A percentile compares a stretch with the other conserved stretches of the same genome.
Evolutionary conservation across 2,797 vertebrate genomes (phyloP).

Genomic region (Eulemur rubriventer): DNA sequence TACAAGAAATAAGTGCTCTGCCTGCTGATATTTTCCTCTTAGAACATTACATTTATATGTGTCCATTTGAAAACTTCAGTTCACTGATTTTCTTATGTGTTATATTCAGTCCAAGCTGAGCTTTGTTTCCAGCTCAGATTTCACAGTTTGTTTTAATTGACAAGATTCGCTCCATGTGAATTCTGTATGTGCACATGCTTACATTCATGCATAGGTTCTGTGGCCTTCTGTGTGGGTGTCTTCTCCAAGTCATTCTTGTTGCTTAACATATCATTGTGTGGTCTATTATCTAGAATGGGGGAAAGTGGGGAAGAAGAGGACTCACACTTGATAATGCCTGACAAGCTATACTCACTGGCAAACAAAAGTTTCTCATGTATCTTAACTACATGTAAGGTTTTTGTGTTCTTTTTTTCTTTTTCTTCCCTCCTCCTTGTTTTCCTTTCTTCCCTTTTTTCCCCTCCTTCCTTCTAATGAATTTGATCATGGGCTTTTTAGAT

Average conservation of each 20-base stretch:
- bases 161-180: neutral
- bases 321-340: neutral
- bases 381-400: neutral
- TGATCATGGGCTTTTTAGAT: neutral
- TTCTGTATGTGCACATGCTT: neutral
- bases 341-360: neutral
- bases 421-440: neutral
- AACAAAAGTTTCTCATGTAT: neutral
- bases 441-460: neutral
- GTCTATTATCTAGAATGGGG: neutral
- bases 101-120: neutral
- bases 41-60: neutral
- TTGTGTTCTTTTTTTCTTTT: neutral
- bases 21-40: neutral
- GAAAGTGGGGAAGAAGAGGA: neutral
- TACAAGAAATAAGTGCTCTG: neutral
- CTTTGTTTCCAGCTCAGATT: neutral
- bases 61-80: neutral
- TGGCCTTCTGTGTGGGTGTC: neutral
- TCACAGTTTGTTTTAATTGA: neutral
- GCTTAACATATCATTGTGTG: neutral
- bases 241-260: neutral
- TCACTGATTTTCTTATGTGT: neutral
- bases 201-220: neutral
- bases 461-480: neutral